Percentiles rank a stretch among this genome's conserved stretches.
These are phyloP conservation scores for Phyllotreta cruciferae DNA, from an alignment of 2,888 invertebrate genomes.

Conservation along the genomic window DNA sequence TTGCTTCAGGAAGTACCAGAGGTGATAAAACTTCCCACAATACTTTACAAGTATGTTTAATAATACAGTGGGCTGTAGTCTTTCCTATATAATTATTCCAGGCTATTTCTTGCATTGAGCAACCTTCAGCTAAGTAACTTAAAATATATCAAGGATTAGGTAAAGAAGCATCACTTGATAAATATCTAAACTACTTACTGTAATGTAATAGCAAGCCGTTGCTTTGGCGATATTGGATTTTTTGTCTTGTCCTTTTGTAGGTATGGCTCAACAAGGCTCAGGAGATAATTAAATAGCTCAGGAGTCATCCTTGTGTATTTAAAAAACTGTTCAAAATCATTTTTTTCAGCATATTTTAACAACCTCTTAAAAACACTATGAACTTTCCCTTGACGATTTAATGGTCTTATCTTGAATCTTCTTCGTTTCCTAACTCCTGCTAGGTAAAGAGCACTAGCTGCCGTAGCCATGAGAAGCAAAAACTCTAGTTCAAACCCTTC, in stretches of 20 bases:
- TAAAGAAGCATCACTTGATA: background rate
- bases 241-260: constrained; percentile 8
- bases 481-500: no score
- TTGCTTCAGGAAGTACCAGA: constrained; percentile 15
- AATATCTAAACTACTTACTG: constrained; percentile 11
- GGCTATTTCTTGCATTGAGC: constrained; percentile 39
- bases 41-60: constrained; percentile 37
- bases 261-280: constrained; percentile 3
- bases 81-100: constrained; percentile 41
- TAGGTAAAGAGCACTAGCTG: no score
- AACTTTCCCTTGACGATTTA: no score
- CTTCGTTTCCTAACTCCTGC: no score
- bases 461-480: no score
- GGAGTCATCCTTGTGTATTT: constrained; percentile 26
- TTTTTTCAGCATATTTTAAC: background rate
- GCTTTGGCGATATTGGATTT: background rate
- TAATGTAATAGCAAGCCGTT: constrained; percentile 20
- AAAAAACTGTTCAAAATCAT: constrained; percentile 26
- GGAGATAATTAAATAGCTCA: constrained; percentile 17
- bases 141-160: constrained; percentile 23
- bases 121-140: constrained; percentile 38
- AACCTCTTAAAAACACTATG: constrained; percentile 3
- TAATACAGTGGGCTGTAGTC: constrained; percentile 47
- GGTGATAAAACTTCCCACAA: constrained; percentile 43
- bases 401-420: no score